These are phyloP conservation scores for Lacanobia oleracea DNA, from an alignment of 2,888 invertebrate species.

Conservation along the genomic window DNA sequence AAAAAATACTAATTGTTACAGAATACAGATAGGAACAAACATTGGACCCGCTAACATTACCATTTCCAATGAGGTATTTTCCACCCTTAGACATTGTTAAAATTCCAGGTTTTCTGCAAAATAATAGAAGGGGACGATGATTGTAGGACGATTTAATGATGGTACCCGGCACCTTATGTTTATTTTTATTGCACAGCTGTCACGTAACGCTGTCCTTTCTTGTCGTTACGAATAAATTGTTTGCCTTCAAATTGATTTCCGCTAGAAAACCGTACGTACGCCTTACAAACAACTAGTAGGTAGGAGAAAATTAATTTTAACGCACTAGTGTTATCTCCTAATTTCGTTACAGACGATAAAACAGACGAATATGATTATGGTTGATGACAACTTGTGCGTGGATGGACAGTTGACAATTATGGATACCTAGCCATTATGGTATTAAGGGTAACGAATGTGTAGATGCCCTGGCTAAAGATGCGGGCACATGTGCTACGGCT, in stretches of 20 bases:
- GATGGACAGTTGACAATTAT: too few relatives aligned
- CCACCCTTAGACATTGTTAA: background rate
- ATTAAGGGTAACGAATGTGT: too few relatives aligned
- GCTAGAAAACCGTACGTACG: background rate
- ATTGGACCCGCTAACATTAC: background rate
- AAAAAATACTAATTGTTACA: too few relatives aligned
- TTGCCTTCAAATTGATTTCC: background rate
- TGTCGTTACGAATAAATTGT: conserved; percentile 14
- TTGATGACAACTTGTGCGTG: too few relatives aligned
- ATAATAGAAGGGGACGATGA: conserved; percentile 26
- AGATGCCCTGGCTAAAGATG: too few relatives aligned
- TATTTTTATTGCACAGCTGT: conserved; percentile 10
- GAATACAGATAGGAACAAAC: too few relatives aligned
- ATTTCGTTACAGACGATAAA: background rate
- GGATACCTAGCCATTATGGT: too few relatives aligned
- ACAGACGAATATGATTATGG: too few relatives aligned
- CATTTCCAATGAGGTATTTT: background rate
- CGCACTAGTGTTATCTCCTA: background rate
- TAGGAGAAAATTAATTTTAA: background rate
- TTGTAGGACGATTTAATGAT: background rate
- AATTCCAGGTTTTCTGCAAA: conserved; percentile 2
- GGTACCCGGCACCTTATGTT: background rate
- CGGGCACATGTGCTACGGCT: too few relatives aligned
- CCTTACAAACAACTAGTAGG: background rate
- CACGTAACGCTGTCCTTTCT: background rate